Evolutionary conservation across 2,888 invertebrate genomes (phyloP), one percentile per base, ranked within the genome.

Genomic region (Athripsodes cinereus): DNA sequence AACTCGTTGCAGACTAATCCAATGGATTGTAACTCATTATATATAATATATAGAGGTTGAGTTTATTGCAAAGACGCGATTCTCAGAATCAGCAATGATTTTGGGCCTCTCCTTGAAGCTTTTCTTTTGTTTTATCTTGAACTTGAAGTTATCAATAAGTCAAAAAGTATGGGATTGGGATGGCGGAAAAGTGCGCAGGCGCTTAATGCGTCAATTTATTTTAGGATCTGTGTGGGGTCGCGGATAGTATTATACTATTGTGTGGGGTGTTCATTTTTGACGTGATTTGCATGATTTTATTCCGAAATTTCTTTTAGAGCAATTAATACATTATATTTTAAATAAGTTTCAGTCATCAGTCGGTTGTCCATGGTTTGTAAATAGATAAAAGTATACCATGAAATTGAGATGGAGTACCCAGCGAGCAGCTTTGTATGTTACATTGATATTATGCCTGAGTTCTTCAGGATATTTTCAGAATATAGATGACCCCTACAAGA

Each of bases 401-500:
- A 72, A 71, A 77, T 78, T 77, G 78, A 72, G 71, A 71, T 69
- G 65, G 69, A 72, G 69, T 68, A 71, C 71, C 69, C 71, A 69
- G 68, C 75, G 75, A 72, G 64, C 75, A 66, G 72, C 69, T 68
- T 68, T 66, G 60, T 57, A 57, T 46, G 51, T 56, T 57, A 60
- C 57, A 56, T 57, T 60, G 50, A 60, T 60, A 50, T 57, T 60
- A 20, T 60, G 53, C 20, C 53, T 57, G 50, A 52, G 56, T 51
- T 50, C 57, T 46, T 53, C 57, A 13, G 60, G 57, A 13, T 20
- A 53, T 20, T 54, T 60, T 50, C 60, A 60, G 54, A 58, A 58
- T 46, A 50, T 60, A 52, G 58, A 51, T 73, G 88, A 94, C 79
- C 94, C 94, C 5, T 94, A 94, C 73, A 82, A 87, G 73, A 87